These are phyloP conservation scores for Phrynocephalus guinanensis DNA, from an alignment of 2,797 vertebrate genomes.

Conservation along the genomic window DNA sequence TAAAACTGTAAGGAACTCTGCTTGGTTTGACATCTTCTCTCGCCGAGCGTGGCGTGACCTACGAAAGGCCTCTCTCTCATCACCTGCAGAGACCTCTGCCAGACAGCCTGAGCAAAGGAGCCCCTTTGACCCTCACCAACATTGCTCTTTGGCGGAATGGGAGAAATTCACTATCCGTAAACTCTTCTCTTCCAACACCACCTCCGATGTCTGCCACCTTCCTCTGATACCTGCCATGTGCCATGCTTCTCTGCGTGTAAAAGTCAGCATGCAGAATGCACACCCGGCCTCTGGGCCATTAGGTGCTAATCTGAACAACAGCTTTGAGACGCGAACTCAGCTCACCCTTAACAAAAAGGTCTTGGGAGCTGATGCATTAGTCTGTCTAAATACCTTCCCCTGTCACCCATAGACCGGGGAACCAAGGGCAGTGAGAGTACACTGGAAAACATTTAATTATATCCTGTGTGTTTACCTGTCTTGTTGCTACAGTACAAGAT, in stretches of 20 bases:
- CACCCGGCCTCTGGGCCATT: constrained; percentile 41
- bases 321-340: constrained; percentile 42
- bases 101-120: constrained; percentile 45
- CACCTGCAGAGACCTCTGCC: constrained; percentile 15
- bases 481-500: not conserved
- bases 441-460: constrained; percentile 31
- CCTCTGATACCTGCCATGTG: not conserved
- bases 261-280: constrained; percentile 57
- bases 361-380: constrained; percentile 28
- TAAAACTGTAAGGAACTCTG: too few species aligned
- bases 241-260: constrained; percentile 50
- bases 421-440: fast-evolving
- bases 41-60: constrained; percentile 24
- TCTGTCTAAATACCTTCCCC: constrained; percentile 50
- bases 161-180: constrained; percentile 44
- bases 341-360: constrained; percentile 32
- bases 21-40: not conserved
- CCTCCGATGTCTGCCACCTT: not conserved
- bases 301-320: constrained; percentile 46
- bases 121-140: constrained; percentile 65
- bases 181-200: constrained; percentile 9
- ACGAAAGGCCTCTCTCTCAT: constrained; percentile 32
- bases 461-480: not conserved
- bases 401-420: too few species aligned
- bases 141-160: constrained; percentile 45